Evolutionary conservation across 2,888 invertebrate genomes (phyloP), one percentile per base, ranked within the genome.

Genomic region (Pyrrhia umbra): DNA sequence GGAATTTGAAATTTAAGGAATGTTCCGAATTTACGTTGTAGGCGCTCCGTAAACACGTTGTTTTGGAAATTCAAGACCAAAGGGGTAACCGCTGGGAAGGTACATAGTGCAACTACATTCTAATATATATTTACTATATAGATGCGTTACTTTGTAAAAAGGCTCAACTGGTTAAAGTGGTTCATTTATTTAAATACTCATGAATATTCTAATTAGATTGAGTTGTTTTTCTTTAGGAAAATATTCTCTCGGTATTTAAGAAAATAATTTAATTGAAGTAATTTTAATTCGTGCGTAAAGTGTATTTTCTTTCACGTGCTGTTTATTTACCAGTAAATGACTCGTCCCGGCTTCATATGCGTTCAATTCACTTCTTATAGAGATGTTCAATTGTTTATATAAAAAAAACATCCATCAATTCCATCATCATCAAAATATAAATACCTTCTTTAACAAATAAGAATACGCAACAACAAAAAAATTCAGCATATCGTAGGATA

Each of bases 1-100:
- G 77, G 83, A 80, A 84, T 85, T 85, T 77, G 79, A 82, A 83
- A 83, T 84, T 83, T 84, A 77, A 79, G 80, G 80, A 85, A 85
- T 85, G 83, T 82, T 85, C 77, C 68, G 65, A 75, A 81, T 79
- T 75, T 77, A 76, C 75, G 56, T 59, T 66, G 74, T 79, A 78
- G 74, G 71, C 80, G 70, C 71, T 75, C 55, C 64, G 65, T 68
- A 62, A 67, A 70, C 64, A 74, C 68, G 64, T 61, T 66, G 68
- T 68, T 77, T 74, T 68, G 68, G 72, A 67, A 70, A 80, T 69
- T 66, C 66, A 62, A 62, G 64, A 74, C 80, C 74, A 68, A 74
- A 75, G 67, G 63, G 58, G 55, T 64, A 64, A 79, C 80, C 80
- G 21, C 75, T 68, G 46, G 27, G 16, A 56, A 47, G 61, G 47